Evolutionary conservation across 2,113 vertebrate genomes (phyloP).

Genomic region (Dascyllus trimaculatus): DNA sequence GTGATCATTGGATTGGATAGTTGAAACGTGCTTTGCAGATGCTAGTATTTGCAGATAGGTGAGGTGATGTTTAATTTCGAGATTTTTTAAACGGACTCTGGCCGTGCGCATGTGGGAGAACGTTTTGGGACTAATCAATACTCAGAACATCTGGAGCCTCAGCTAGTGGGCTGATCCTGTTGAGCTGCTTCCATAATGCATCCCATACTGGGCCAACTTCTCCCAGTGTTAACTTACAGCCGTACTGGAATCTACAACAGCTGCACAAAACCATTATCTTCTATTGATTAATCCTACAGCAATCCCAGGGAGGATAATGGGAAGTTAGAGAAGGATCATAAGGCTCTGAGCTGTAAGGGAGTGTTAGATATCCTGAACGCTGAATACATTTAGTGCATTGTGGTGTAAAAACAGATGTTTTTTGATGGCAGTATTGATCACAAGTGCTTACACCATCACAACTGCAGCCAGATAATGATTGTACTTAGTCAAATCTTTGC

Average conservation of each 20-base stretch:
- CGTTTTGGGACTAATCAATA: conserved; percentile 39
- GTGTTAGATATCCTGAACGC: not conserved
- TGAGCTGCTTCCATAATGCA: conserved; percentile 33
- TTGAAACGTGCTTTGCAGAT: not conserved
- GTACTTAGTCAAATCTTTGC: conserved; percentile 13
- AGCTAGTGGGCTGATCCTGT: conserved; percentile 56
- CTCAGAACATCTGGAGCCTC: conserved; percentile 64
- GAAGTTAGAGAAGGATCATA: not conserved
- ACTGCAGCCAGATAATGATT: conserved; percentile 25
- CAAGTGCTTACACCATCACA: conserved; percentile 16
- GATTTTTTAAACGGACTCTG: not conserved
- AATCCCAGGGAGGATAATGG: conserved; percentile 3
- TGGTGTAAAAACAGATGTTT: conserved; percentile 35
- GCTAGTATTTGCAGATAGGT: not conserved
- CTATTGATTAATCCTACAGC: conserved; percentile 30
- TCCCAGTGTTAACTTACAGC: conserved; percentile 1
- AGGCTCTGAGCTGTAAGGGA: too few species aligned
- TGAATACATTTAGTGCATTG: not conserved
- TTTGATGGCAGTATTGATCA: conserved; percentile 34
- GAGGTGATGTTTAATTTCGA: not conserved
- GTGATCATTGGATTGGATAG: too few species aligned
- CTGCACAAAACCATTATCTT: conserved; percentile 35
- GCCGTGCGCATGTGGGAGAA: not conserved
- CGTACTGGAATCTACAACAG: conserved; percentile 19
- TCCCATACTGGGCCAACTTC: conserved; percentile 38